Evolutionary conservation across 2,113 vertebrate genomes (phyloP).

Genomic region (Abramis brama): DNA sequence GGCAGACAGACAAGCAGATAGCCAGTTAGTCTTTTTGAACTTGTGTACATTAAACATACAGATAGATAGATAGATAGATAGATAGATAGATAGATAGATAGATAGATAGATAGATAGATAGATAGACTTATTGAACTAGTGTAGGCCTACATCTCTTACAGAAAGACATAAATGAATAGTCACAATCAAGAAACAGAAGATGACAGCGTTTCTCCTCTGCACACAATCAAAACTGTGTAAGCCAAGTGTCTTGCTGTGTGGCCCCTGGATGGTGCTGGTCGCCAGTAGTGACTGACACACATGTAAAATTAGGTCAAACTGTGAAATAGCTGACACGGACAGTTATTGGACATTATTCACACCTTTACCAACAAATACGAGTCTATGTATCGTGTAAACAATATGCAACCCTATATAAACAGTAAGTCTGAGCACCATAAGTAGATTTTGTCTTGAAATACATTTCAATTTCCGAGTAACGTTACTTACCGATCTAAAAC

Average conservation of each 20-base stretch:
- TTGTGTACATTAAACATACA: not conserved
- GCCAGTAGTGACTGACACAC: not conserved
- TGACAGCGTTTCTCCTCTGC: not conserved
- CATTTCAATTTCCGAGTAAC: not conserved
- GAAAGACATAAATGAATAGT: too few species aligned
- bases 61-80: not conserved
- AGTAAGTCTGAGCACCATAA: not conserved
- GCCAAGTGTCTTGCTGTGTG: not conserved
- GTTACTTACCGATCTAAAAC: conserved; percentile 88
- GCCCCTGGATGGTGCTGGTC: not conserved
- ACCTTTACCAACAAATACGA: not conserved
- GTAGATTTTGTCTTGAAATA: not conserved
- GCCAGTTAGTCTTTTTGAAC: not conserved
- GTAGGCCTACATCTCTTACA: too few species aligned
- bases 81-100: too few species aligned
- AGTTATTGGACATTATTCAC: not conserved
- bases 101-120: too few species aligned
- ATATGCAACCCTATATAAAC: not conserved
- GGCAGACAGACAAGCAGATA: not conserved
- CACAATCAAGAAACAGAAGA: not conserved
- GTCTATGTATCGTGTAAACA: not conserved
- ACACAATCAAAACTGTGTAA: not conserved
- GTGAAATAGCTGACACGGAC: not conserved
- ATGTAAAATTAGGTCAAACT: conserved; percentile 28
- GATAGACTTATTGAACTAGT: too few species aligned